These are phyloP conservation scores for Diuraphis noxia DNA, from an alignment of 1,140 invertebrate species.

Conservation along the genomic window DNA sequence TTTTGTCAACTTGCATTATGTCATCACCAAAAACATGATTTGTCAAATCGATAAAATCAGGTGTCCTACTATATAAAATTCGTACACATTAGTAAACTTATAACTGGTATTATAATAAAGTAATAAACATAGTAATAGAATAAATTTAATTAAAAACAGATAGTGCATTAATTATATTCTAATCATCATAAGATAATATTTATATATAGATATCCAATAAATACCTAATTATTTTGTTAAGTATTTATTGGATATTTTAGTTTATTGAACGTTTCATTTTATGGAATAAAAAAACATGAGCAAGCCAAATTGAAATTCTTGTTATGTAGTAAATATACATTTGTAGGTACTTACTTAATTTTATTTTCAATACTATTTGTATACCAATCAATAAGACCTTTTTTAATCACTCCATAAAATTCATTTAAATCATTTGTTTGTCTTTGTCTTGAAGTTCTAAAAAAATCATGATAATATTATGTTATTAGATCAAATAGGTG, in stretches of 20 bases:
- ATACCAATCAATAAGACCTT: not conserved
- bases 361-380: not conserved
- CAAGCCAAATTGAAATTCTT: not conserved
- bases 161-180: not conserved
- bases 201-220: no score
- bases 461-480: not conserved
- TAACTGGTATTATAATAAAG: not conserved
- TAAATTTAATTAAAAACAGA: not conserved
- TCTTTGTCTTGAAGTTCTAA: not conserved
- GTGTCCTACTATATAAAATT: not conserved
- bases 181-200: not conserved
- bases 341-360: not conserved
- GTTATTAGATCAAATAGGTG: not conserved
- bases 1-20: no score
- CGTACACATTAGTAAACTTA: not conserved
- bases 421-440: not conserved
- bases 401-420: not conserved
- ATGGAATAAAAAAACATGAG: not conserved
- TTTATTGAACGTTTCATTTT: not conserved
- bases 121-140: no score
- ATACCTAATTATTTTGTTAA: no score
- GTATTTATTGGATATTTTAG: not conserved
- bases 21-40: not conserved
- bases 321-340: not conserved
- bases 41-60: not conserved